Evolutionary conservation across 2,113 vertebrate genomes (phyloP).

Genomic region (Callaeas wilsoni): DNA sequence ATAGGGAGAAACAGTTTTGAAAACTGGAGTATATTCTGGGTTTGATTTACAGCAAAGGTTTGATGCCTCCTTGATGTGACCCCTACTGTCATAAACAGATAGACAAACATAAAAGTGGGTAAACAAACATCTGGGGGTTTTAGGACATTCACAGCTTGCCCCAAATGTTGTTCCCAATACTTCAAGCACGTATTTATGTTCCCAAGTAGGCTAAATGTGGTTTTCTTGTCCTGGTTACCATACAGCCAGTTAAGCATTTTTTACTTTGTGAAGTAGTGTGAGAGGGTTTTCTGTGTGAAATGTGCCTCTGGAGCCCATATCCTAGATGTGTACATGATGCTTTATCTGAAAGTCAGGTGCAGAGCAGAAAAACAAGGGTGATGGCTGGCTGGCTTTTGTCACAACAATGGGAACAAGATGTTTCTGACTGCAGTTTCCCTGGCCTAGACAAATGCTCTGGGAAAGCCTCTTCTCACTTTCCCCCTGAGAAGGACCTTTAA

Average conservation of each 20-base stretch:
- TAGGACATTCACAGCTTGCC: neutral
- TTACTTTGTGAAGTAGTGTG: neutral
- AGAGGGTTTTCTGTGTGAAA: neutral
- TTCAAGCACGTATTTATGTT: neutral
- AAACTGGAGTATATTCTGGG: neutral
- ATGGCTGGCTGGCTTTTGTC: neutral
- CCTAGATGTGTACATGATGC: neutral
- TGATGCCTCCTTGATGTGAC: neutral
- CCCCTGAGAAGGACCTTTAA: neutral
- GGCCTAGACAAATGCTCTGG: neutral
- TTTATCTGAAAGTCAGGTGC: neutral
- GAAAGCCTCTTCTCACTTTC: neutral
- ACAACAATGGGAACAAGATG: neutral
- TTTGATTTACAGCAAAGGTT: constrained; percentile 10
- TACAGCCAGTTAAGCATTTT: neutral
- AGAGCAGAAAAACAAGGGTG: neutral
- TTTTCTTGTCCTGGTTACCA: neutral
- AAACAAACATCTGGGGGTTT: neutral
- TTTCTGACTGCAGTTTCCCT: neutral
- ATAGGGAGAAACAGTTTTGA: neutral
- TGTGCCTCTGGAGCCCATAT: neutral
- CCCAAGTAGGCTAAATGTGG: neutral
- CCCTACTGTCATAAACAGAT: neutral
- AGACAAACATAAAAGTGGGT: neutral
- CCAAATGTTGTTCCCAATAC: neutral